These are phyloP conservation scores for Macropodus opercularis DNA, from an alignment of 2,797 vertebrate species.

Conservation along the genomic window DNA sequence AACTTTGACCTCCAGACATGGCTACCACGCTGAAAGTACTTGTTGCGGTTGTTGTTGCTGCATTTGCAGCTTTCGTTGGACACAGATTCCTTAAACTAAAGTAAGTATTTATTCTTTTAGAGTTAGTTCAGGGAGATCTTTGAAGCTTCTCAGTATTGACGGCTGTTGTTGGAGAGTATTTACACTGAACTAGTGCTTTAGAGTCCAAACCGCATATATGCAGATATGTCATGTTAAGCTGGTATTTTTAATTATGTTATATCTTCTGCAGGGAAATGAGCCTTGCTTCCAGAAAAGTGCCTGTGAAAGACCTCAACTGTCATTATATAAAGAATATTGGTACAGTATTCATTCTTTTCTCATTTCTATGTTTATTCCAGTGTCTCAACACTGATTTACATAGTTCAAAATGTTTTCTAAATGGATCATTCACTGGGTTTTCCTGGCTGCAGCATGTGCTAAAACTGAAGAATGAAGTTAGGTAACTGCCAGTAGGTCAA, in stretches of 20 bases:
- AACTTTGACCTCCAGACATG: constrained; percentile 28
- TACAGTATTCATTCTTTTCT: constrained; percentile 47
- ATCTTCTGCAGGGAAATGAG: constrained; percentile 49
- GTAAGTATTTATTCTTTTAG: constrained; percentile 46
- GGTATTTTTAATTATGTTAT: background rate
- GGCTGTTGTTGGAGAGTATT: too few species aligned
- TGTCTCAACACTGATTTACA: background rate
- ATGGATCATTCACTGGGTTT: background rate
- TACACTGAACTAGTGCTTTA: too few species aligned
- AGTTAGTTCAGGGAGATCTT: background rate
- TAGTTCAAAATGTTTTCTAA: background rate
- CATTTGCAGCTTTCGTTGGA: constrained; percentile 61
- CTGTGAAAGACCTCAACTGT: constrained; percentile 74
- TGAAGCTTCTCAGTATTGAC: background rate
- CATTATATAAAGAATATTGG: constrained; percentile 68
- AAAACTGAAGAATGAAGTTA: constrained; percentile 28
- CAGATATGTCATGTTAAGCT: too few species aligned
- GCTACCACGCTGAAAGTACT: constrained; percentile 41
- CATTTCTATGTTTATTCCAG: background rate
- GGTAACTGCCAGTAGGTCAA: constrained; percentile 6
- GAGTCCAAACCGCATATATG: too few species aligned
- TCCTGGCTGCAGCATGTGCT: background rate
- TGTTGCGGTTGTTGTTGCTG: constrained; percentile 42
- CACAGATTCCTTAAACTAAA: constrained; percentile 54
- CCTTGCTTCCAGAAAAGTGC: constrained; percentile 63